phyloP scores from a whole-genome alignment of 2,888 invertebrate species.

The Philonicus albiceps region DNA sequence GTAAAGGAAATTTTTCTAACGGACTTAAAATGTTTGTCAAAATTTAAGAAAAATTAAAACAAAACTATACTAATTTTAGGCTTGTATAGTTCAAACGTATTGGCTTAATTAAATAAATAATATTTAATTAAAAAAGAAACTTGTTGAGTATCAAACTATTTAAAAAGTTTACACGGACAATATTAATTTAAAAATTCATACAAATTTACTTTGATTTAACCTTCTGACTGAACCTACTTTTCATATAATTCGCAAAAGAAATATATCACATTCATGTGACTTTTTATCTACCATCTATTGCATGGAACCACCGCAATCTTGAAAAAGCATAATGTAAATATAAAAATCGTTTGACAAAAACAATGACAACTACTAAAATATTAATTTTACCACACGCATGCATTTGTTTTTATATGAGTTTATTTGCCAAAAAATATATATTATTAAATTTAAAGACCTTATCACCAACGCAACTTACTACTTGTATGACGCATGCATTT shows the following conservation, averaged over 20 bases:
- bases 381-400: background rate
- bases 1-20: no score
- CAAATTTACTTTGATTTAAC: background rate
- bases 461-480: background rate
- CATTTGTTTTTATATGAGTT: background rate
- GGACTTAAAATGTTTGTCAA: no score
- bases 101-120: no score
- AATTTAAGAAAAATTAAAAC: no score
- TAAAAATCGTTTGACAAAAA: background rate
- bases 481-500: background rate
- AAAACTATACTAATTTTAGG: no score
- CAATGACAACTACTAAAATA: background rate
- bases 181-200: background rate
- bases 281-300: no score
- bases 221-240: background rate
- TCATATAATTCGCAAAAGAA: background rate
- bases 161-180: no score
- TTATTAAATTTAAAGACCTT: background rate
- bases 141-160: no score
- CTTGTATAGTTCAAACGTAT: no score
- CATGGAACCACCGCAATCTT: background rate
- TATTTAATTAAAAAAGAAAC: no score
- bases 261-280: background rate
- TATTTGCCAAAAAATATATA: background rate
- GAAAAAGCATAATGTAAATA: background rate